Base-by-base conservation (phyloP, 2,888 invertebrate species). In the Mimachlamys varia region DNA sequence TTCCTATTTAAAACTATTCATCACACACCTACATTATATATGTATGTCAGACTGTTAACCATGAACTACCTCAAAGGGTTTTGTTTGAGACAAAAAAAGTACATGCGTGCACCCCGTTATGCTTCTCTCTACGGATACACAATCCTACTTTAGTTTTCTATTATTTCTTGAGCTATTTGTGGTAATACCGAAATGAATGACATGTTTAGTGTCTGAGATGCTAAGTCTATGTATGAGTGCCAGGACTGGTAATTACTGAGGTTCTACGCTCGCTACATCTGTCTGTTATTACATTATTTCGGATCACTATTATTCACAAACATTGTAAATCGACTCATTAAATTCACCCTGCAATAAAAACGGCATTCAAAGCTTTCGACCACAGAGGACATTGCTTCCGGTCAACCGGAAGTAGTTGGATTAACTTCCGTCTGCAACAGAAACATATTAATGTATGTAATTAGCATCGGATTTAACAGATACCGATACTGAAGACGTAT, bases 351-450 rank as follows among this genome's bases (percentile, higher is more conserved):
- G 76, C 76, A 76, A 76, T 76, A 76, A 76, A 76, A 76, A 76
- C 76, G 76, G 33, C 76, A 76, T 76, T 76, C 76, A 76, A 76
- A 76, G 76, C 76, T 76, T 33, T 76, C 76, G 76, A 76, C 76
- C 76, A 76, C 76, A 76, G 76, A 76, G 76, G 76, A 76, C 76
- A 76, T 33, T 76, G 13, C 76, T 76, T 76, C 76, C 76, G 76
- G 76, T 76, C 76, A 76, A 76, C 76, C 76, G 76, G 76, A 76
- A 76, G 76, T 76, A 76, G 76, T 76, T 76, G 76, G 76, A 76
- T 76, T 76, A 76, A 76, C 76, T 76, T 76, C 76, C 76, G 76
- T 76, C 76, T 76, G 76, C 76, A 76, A 76, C 27, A 76, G 76
- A 76, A 76, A 76, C 76, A 33, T 76, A 27, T 76, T 76, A 76